Percentiles rank a stretch among this genome's conserved stretches.
phyloP scores from a whole-genome alignment of 2,113 vertebrate species.

The Gnathonemus echidnorhynchus region DNA sequence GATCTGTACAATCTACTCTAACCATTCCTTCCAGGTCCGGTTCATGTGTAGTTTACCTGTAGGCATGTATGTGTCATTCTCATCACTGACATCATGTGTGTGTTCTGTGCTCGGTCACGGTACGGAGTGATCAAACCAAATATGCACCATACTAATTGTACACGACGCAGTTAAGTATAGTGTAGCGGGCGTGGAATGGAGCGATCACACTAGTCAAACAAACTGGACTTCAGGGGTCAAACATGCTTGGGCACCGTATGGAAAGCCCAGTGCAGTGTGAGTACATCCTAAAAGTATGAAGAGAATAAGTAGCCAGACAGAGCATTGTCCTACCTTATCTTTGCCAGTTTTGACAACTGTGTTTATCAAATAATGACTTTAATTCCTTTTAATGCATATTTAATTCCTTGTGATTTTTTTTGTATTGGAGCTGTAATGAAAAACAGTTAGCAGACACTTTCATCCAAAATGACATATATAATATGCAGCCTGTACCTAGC shows the following conservation, averaged over 20 bases:
- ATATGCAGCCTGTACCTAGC: neutral
- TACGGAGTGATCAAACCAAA: neutral
- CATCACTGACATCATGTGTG: neutral
- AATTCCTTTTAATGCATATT: neutral
- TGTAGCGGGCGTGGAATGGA: neutral
- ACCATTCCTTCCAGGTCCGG: too few species aligned
- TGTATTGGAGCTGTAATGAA: neutral
- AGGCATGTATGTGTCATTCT: neutral
- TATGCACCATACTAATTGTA: too few species aligned
- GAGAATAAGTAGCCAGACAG: neutral
- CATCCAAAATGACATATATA: neutral
- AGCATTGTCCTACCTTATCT: neutral
- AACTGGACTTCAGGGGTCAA: neutral
- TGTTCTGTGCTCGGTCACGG: neutral
- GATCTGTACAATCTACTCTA: neutral
- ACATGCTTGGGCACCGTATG: neutral
- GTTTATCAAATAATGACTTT: neutral
- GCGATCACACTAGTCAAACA: neutral
- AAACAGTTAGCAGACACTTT: neutral
- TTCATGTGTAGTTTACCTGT: neutral
- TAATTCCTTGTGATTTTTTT: neutral
- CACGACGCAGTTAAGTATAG: too few species aligned
- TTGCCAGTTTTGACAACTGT: neutral
- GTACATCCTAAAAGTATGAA: neutral
- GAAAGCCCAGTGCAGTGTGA: neutral